A percentile compares a stretch with the other conserved stretches of the same genome.
These are phyloP conservation scores for Phalloptychus januarius DNA, from an alignment of 2,797 vertebrate genomes.

Conservation along the genomic window DNA sequence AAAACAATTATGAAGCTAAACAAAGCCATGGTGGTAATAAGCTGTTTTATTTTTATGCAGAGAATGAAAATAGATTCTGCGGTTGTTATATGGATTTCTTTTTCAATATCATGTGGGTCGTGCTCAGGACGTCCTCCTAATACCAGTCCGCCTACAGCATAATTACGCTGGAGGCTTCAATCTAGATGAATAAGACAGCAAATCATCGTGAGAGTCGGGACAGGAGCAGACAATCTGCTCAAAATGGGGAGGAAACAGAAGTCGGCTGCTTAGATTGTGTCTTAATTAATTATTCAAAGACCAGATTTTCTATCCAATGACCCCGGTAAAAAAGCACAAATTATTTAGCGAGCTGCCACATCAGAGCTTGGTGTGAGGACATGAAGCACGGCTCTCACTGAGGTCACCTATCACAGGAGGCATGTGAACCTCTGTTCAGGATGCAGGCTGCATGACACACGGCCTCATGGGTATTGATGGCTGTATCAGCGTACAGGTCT, in stretches of 20 bases:
- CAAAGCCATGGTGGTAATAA: constrained; percentile 73
- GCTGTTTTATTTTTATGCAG: constrained; percentile 78
- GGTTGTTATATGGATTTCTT: constrained; percentile 68
- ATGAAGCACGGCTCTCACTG: constrained; percentile 70
- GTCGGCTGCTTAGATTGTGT: constrained; percentile 83
- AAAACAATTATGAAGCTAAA: constrained; percentile 84
- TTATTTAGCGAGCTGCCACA: constrained; percentile 86
- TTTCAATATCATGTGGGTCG: constrained; percentile 68
- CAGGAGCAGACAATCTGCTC: constrained; percentile 71
- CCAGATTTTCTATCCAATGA: constrained; percentile 84
- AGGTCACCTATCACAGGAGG: constrained; percentile 67
- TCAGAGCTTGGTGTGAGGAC: constrained; percentile 74
- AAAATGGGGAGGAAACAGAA: constrained; percentile 80
- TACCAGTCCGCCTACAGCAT: constrained; percentile 50
- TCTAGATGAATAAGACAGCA: constrained; percentile 72
- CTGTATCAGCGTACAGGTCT: constrained; percentile 69
- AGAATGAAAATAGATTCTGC: constrained; percentile 76
- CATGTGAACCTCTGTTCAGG: constrained; percentile 63
- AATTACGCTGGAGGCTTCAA: constrained; percentile 66
- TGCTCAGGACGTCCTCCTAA: constrained; percentile 66
- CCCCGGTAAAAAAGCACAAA: constrained; percentile 85
- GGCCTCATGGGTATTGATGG: constrained; percentile 77
- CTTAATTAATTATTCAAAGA: constrained; percentile 84
- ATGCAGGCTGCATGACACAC: constrained; percentile 63
- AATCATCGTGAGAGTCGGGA: constrained; percentile 49